Evolutionary conservation across 2,888 invertebrate genomes (phyloP).

Genomic region (Caenorhabditis virilis): DNA sequence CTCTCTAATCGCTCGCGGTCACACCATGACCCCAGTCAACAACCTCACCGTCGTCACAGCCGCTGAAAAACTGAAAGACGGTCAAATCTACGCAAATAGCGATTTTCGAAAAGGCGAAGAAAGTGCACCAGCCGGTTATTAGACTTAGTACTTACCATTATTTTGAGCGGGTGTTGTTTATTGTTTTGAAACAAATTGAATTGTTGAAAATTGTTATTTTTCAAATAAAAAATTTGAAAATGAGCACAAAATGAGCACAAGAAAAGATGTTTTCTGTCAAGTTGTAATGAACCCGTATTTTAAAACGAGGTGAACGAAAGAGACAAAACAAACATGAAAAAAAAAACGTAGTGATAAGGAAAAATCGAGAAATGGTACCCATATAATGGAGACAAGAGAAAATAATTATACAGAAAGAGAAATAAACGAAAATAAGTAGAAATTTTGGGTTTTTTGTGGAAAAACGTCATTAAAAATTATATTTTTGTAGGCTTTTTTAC

Average conservation of each 20-base stretch:
- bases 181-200: no score
- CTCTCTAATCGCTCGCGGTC: constrained; percentile 45
- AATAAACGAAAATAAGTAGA: constrained; percentile 1
- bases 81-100: constrained; percentile 62
- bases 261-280: no score
- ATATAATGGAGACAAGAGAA: background rate
- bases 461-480: no score
- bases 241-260: background rate
- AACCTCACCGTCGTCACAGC: constrained; percentile 61
- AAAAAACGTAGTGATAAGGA: background rate
- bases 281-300: no score
- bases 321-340: no score
- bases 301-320: no score
- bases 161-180: background rate
- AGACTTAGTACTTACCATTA: constrained; percentile 1
- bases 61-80: constrained; percentile 48
- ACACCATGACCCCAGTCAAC: constrained; percentile 41
- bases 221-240: background rate
- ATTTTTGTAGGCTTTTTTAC: no score
- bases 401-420: background rate
- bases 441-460: no score
- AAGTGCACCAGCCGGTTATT: constrained; percentile 66
- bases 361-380: background rate
- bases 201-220: constrained; percentile 1
- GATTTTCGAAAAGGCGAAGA: constrained; percentile 66